phyloP scores from a whole-genome alignment of 2,113 vertebrate species.

The Pelecanus crispus region DNA sequence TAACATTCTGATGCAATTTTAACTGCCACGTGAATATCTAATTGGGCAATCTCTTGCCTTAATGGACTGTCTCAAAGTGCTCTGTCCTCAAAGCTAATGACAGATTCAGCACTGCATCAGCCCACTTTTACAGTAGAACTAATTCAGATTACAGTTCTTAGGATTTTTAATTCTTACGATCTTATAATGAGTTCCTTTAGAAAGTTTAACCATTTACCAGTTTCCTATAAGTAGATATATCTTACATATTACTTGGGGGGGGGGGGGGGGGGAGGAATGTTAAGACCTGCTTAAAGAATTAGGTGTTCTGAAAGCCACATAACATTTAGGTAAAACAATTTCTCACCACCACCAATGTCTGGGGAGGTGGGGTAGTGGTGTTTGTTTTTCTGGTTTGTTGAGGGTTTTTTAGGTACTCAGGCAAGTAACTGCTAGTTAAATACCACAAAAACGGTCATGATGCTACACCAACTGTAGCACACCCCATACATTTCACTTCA shows the following conservation, averaged over 20 bases:
- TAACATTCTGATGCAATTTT: constrained; percentile 23
- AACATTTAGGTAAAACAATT: neutral
- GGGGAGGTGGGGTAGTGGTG: too few relatives aligned
- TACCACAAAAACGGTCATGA: neutral
- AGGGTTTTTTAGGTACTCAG: too few relatives aligned
- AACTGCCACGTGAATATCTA: constrained; percentile 9
- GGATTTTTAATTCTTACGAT: neutral
- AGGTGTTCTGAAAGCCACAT: neutral
- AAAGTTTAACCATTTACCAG: neutral
- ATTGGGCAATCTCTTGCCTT: constrained; percentile 23
- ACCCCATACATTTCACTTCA: neutral
- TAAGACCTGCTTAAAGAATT: neutral
- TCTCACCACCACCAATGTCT: neutral
- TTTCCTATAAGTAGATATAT: neutral
- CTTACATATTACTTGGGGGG: too few relatives aligned
- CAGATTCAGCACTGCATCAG: neutral
- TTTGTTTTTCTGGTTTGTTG: too few relatives aligned
- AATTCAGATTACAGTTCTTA: neutral
- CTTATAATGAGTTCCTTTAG: neutral
- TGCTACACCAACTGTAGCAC: neutral
- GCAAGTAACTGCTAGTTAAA: neutral
- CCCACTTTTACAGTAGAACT: neutral
- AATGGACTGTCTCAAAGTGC: neutral
- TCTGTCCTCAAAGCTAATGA: neutral
- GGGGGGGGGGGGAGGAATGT: too few relatives aligned